Conservation (phyloP, 2,888 invertebrate species). For the Byasa hedistus region DNA sequence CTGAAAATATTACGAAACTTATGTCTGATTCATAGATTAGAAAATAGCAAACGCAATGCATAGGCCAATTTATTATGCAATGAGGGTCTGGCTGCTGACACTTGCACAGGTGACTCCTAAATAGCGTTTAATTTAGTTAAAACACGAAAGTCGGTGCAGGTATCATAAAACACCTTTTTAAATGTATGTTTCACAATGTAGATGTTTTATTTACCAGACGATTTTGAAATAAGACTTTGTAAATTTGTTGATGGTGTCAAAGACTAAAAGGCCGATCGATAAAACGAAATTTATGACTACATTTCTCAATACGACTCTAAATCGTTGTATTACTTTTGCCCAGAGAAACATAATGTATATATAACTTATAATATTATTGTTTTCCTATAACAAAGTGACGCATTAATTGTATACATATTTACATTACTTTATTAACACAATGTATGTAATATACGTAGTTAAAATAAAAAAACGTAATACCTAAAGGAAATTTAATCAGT, state of each 20-base stretch:
- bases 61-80: slow-evolving; percentile 55
- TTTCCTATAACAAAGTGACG: no score
- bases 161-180: background rate
- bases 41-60: slow-evolving; percentile 37
- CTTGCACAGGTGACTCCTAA: slow-evolving; percentile 51
- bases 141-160: slow-evolving; percentile 47
- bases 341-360: no score
- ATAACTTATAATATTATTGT: no score
- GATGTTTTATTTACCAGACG: slow-evolving; percentile 3
- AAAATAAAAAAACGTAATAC: no score
- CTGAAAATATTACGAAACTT: slow-evolving; percentile 31
- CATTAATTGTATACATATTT: no score
- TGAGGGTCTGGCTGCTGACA: slow-evolving; percentile 51
- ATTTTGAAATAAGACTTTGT: slow-evolving; percentile 14
- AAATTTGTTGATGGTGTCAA: slow-evolving; percentile 4
- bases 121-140: slow-evolving; percentile 52
- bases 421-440: no score
- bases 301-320: background rate
- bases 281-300: slow-evolving; percentile 2
- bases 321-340: background rate
- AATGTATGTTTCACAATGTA: slow-evolving; percentile 35
- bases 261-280: slow-evolving; percentile 9
- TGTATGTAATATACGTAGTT: no score
- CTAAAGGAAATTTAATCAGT: no score
- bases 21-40: slow-evolving; percentile 47